Evolutionary conservation across 2,113 vertebrate genomes (phyloP).

Genomic region (Brachypteracias leptosomus): DNA sequence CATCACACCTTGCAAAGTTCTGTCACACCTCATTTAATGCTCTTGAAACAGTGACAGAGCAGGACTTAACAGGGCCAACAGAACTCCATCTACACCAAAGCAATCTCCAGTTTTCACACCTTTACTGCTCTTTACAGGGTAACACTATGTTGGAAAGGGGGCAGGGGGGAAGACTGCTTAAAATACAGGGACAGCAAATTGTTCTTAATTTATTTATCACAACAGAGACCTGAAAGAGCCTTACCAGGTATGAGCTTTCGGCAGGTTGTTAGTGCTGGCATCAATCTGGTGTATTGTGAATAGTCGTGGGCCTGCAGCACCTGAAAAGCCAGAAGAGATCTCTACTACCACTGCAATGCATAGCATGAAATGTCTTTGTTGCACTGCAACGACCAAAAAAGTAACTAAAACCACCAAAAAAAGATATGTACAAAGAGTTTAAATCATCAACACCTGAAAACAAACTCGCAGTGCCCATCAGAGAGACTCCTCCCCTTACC

Average conservation of each 20-base stretch:
- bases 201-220: background rate
- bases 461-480: background rate
- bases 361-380: background rate
- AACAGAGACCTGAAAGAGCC: background rate
- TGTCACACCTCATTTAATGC: fast-evolving
- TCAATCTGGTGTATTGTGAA: constrained; percentile 99
- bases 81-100: background rate
- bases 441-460: background rate
- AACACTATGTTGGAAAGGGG: background rate
- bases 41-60: background rate
- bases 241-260: constrained; percentile 98
- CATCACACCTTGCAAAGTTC: background rate
- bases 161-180: background rate
- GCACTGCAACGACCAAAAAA: background rate
- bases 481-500: background rate
- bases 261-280: constrained; percentile 93
- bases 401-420: background rate
- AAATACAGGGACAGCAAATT: background rate
- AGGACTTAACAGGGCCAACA: fast-evolving
- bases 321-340: constrained; percentile 63
- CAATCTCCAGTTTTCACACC: background rate
- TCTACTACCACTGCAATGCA: background rate
- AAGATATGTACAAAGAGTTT: background rate
- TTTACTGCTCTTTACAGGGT: background rate
- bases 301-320: constrained; percentile 93